Evolutionary conservation across 2,113 vertebrate species (phyloP).

Genomic region (Ochotona princeps): DNA sequence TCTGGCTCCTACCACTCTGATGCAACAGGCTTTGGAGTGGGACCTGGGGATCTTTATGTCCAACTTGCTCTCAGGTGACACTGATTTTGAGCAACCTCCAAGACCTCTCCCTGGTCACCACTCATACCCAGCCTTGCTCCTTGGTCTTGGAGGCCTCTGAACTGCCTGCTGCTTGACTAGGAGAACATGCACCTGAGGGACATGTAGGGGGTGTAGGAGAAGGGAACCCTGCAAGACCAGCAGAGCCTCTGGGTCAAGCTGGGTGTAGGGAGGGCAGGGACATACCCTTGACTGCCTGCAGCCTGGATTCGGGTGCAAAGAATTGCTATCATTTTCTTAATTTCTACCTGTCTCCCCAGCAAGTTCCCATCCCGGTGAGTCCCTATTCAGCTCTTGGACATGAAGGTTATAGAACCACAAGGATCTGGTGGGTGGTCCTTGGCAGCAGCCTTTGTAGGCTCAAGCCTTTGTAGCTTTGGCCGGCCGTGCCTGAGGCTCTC

Average conservation of each 20-base stretch:
- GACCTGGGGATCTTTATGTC: not conserved
- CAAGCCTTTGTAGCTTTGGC: no score
- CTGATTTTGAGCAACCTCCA: not conserved
- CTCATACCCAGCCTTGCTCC: not conserved
- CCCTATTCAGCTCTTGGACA: not conserved
- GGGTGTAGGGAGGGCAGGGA: not conserved
- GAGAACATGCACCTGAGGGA: not conserved
- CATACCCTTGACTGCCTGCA: not conserved
- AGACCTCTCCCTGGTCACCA: not conserved
- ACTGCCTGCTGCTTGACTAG: not conserved
- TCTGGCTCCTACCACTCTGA: not conserved
- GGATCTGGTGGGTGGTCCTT: not conserved
- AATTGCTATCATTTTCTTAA: not conserved
- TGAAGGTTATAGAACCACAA: fast-evolving
- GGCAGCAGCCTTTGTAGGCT: not conserved
- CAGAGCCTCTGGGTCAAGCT: not conserved
- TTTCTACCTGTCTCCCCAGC: not conserved
- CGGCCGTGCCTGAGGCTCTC: not conserved
- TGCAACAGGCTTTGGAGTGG: not conserved
- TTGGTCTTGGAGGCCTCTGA: not conserved
- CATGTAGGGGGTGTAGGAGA: not conserved
- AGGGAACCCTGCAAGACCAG: not conserved
- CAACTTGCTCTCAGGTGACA: not conserved
- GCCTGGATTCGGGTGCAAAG: not conserved
- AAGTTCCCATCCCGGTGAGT: not conserved